These are phyloP conservation scores for Peribatodes rhomboidaria DNA, from an alignment of 2,888 invertebrate genomes.

Conservation along the genomic window DNA sequence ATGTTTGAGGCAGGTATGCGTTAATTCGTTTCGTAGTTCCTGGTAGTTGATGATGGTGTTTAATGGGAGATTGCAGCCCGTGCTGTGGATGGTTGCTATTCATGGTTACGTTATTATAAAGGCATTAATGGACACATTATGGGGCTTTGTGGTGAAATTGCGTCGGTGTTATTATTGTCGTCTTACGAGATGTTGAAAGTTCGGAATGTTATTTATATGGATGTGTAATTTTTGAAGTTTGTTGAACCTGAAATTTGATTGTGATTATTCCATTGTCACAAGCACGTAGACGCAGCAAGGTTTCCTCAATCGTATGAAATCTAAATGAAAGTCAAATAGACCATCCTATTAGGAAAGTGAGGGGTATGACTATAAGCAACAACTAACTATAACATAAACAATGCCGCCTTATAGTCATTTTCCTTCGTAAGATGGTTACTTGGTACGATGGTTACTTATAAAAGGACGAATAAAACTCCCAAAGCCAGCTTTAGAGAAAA, in stretches of 20 bases:
- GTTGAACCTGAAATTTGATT: background rate
- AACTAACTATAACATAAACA: constrained; percentile 15
- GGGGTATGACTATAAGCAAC: background rate
- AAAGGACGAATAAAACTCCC: constrained; percentile 16
- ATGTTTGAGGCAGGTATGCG: constrained; percentile 42
- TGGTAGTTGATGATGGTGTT: constrained; percentile 41
- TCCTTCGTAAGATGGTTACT: constrained; percentile 13
- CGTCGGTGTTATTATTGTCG: constrained; percentile 29
- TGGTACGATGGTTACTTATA: constrained; percentile 10
- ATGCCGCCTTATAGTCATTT: constrained; percentile 14
- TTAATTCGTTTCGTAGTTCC: constrained; percentile 48
- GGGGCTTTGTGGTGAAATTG: constrained; percentile 31
- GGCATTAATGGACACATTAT: constrained; percentile 35
- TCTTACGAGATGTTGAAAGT: constrained; percentile 30
- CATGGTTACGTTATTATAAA: constrained; percentile 38
- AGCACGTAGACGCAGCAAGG: background rate
- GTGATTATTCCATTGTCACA: background rate
- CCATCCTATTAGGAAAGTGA: too few species aligned
- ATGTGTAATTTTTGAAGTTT: constrained; percentile 13
- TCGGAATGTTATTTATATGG: constrained; percentile 20
- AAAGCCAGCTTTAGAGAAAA: constrained; percentile 12
- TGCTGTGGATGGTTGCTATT: constrained; percentile 25
- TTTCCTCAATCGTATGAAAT: background rate
- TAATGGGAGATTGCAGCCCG: constrained; percentile 30
- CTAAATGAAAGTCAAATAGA: background rate